These are phyloP conservation scores for Phyllotis vaccarum DNA, from an alignment of 2,797 vertebrate species.

Conservation along the genomic window DNA sequence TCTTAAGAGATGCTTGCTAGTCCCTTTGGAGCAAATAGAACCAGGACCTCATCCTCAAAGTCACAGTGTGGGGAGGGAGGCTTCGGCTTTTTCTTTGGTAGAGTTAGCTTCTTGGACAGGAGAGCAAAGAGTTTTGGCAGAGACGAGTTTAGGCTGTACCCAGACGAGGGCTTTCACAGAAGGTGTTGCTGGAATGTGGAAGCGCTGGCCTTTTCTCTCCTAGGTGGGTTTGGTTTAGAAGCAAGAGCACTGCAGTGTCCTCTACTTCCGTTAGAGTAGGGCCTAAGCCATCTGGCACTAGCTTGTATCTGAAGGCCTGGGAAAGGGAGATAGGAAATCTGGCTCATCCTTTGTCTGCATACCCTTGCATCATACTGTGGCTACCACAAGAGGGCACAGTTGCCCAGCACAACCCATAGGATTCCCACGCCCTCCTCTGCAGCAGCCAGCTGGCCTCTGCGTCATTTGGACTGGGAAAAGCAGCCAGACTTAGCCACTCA, in stretches of 20 bases:
- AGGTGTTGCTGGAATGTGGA: not conserved
- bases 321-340: not conserved
- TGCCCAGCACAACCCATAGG: constrained; percentile 36
- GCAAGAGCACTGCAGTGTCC: not conserved
- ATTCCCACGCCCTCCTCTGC: constrained; percentile 33
- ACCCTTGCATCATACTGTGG: not conserved
- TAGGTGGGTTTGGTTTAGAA: not conserved
- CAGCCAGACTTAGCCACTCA: not conserved
- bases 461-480: not conserved
- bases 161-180: not conserved
- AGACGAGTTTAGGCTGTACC: not conserved
- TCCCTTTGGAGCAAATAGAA: not conserved
- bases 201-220: not conserved
- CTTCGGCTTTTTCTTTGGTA: not conserved
- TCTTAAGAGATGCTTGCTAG: not conserved
- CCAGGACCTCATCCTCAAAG: too few relatives aligned
- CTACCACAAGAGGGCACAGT: constrained; percentile 70
- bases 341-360: constrained; percentile 65
- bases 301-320: not conserved
- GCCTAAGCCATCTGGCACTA: not conserved
- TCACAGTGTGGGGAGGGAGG: not conserved
- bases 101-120: not conserved
- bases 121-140: not conserved
- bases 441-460: not conserved
- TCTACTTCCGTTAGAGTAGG: not conserved